These are phyloP conservation scores for Brachynemurus nebulosus DNA, from an alignment of 2,888 invertebrate species.

Conservation along the genomic window DNA sequence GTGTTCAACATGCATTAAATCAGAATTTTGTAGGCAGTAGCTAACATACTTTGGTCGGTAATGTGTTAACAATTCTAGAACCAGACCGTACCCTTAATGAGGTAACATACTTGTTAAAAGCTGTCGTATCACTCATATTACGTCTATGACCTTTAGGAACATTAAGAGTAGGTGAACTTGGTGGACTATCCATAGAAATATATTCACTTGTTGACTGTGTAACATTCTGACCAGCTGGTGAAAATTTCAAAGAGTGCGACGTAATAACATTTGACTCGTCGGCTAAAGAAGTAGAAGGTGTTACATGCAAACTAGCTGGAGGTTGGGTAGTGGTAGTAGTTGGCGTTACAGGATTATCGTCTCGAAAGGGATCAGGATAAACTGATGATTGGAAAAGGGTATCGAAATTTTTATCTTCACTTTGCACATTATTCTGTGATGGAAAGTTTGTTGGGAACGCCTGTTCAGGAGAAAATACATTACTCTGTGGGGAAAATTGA, in stretches of 20 bases:
- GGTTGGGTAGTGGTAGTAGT: conserved; percentile 22
- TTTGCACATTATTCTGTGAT: conserved; percentile 11
- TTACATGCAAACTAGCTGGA: conserved; percentile 9
- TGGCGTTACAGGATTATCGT: conserved; percentile 30
- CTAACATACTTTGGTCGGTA: too few species aligned
- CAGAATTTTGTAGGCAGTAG: too few species aligned
- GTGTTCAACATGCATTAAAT: too few species aligned
- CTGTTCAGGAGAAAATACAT: conserved; percentile 13
- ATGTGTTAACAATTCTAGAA: too few species aligned
- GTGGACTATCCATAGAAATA: conserved; percentile 26
- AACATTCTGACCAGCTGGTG: conserved; percentile 15
- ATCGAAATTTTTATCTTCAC: conserved; percentile 35
- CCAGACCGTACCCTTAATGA: too few species aligned
- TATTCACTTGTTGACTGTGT: conserved; percentile 26
- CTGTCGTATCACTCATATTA: conserved; percentile 73
- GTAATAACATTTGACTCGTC: conserved; percentile 23
- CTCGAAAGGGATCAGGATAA: conserved; percentile 59
- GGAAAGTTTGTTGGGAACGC: conserved; percentile 11
- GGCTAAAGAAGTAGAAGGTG: conserved; percentile 23
- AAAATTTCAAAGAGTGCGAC: conserved; percentile 17
- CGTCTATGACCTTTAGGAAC: conserved; percentile 49
- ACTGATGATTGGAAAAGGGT: conserved; percentile 49
- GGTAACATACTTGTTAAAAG: conserved; percentile 56
- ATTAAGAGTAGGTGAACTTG: conserved; percentile 28
- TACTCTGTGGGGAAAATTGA: conserved; percentile 27